Conservation (phyloP, 2,113 vertebrate genomes). For the Brachyhypopomus gauderio region DNA sequence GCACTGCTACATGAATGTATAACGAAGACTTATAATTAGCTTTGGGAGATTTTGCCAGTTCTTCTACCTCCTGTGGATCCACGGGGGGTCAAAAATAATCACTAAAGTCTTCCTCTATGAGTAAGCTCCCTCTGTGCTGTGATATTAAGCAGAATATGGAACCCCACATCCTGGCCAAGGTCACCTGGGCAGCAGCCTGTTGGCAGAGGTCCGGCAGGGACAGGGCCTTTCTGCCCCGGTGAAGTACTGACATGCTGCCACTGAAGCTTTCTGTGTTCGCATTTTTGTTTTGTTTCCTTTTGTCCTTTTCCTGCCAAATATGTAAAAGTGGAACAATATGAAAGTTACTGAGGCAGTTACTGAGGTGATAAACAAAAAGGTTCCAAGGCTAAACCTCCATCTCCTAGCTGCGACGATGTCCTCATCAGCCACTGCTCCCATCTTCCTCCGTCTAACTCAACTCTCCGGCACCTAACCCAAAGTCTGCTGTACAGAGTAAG, state of each 20-base stretch:
- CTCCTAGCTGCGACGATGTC: not conserved
- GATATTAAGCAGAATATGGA: slow-evolving; percentile 7
- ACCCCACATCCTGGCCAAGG: slow-evolving; percentile 16
- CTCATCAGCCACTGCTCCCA: not conserved
- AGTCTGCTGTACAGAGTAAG: not conserved
- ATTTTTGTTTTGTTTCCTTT: not conserved
- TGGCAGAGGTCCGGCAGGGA: slow-evolving; percentile 18
- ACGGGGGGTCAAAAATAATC: slow-evolving; percentile 1
- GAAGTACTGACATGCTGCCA: slow-evolving; percentile 32
- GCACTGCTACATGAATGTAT: not conserved
- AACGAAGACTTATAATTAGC: not conserved
- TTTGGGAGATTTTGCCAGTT: slow-evolving; percentile 1
- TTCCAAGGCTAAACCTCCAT: not conserved
- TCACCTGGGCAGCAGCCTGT: slow-evolving; percentile 26
- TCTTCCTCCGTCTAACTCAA: not conserved
- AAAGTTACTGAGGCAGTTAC: slow-evolving; percentile 30
- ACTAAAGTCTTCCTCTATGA: not conserved
- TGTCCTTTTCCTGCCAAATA: slow-evolving; percentile 33
- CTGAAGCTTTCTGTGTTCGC: not conserved
- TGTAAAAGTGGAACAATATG: slow-evolving; percentile 24
- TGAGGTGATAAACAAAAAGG: slow-evolving; percentile 30
- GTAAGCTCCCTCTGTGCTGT: slow-evolving; percentile 1
- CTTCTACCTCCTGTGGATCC: not conserved
- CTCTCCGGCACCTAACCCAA: not conserved
- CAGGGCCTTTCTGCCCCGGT: slow-evolving; percentile 24